Percentiles rank a stretch among this genome's conserved stretches.
Conservation (phyloP, 2,113 vertebrate genomes). For the Hemiscyllium ocellatum region DNA sequence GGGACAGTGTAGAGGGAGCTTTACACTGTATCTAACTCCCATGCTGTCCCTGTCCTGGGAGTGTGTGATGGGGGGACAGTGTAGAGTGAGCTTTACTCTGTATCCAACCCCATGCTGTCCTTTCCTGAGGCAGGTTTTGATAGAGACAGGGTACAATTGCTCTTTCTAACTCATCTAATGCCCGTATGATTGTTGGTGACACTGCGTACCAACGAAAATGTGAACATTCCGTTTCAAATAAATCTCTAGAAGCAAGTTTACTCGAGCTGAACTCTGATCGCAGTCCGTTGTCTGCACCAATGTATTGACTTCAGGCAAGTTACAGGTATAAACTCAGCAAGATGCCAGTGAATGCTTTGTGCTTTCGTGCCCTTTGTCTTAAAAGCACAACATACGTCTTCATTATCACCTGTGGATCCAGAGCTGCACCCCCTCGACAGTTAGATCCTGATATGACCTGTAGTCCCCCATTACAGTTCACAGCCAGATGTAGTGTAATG, state of each 20-base stretch:
- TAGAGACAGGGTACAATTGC: not conserved
- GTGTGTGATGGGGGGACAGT: not conserved
- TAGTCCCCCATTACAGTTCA: not conserved
- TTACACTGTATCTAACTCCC: not conserved
- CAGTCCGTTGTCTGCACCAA: not conserved
- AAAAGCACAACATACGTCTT: not conserved
- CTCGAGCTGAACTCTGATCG: not conserved
- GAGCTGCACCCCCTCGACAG: not conserved
- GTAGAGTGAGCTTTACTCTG: not conserved
- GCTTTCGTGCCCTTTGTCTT: not conserved
- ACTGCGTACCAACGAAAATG: not conserved
- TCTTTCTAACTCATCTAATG: too few relatives aligned
- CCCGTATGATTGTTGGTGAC: not conserved
- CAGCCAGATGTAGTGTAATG: not conserved
- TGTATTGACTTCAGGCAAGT: not conserved
- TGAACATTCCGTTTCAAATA: not conserved
- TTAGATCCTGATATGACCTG: not conserved
- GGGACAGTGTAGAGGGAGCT: too few relatives aligned
- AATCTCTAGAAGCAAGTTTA: not conserved
- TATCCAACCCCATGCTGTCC: not conserved
- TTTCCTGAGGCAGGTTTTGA: not conserved
- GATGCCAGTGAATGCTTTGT: not conserved
- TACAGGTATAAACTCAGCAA: not conserved
- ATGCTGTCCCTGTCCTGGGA: not conserved
- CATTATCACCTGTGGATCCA: not conserved